Conservation (phyloP, 2,113 vertebrate species). For the Rynchops niger region DNA sequence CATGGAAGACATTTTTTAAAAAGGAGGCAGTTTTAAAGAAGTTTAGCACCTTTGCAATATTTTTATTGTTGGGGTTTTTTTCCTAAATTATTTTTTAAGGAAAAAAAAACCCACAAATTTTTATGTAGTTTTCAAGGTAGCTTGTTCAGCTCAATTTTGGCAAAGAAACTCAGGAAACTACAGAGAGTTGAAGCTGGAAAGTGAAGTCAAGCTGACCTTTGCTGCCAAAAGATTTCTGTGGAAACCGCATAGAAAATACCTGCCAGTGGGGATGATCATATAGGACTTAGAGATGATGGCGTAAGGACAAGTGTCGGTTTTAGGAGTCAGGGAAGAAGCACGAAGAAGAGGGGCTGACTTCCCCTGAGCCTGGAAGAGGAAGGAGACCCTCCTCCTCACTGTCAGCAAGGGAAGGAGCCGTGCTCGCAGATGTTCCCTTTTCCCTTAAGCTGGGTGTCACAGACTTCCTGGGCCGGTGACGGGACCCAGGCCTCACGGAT, state of each 20-base stretch:
- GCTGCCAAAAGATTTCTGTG: neutral
- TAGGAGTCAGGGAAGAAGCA: neutral
- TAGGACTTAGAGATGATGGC: fast-evolving
- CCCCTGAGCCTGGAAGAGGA: neutral
- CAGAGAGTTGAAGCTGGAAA: neutral
- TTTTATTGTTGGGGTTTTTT: neutral
- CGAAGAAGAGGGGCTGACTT: neutral
- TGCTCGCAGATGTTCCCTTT: neutral
- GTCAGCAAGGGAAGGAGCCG: neutral
- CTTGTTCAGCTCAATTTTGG: neutral
- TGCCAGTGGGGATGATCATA: neutral
- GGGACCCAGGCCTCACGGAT: neutral
- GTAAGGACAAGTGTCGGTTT: neutral
- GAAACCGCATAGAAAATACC: neutral
- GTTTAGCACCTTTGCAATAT: neutral
- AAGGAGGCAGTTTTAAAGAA: neutral
- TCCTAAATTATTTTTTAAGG: neutral
- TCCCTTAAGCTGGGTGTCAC: constrained; percentile 6
- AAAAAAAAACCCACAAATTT: too few species aligned
- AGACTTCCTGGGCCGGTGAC: neutral
- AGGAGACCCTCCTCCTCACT: neutral
- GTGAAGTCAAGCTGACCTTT: neutral
- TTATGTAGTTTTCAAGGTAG: neutral
- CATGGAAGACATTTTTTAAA: neutral
- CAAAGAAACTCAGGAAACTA: neutral